A percentile compares a stretch with the other conserved stretches of the same genome.
Conservation (phyloP, 2,797 vertebrate species). For the Masticophis lateralis region DNA sequence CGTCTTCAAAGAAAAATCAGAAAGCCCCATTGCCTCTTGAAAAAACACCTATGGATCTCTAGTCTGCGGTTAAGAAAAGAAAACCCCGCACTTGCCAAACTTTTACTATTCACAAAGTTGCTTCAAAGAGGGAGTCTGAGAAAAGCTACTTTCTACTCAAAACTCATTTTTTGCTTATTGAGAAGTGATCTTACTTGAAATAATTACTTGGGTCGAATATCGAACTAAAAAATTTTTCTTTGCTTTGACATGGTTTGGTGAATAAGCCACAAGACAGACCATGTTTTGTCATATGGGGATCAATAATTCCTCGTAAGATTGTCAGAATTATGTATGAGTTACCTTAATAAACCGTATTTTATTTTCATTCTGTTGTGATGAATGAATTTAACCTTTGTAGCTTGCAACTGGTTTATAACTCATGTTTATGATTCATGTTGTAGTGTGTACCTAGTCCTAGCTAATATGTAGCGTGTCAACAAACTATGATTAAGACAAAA, state of each 20-base stretch:
- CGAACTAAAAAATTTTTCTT: not conserved
- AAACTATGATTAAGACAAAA: not conserved
- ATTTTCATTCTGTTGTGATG: not conserved
- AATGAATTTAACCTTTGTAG: not conserved
- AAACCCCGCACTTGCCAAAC: not conserved
- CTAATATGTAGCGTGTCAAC: not conserved
- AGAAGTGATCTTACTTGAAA: not conserved
- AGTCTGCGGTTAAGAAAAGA: not conserved
- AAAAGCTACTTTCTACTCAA: not conserved
- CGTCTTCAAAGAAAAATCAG: no score
- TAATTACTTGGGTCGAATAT: not conserved
- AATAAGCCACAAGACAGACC: not conserved
- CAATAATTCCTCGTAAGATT: not conserved
- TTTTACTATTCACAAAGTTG: not conserved
- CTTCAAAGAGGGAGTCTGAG: not conserved
- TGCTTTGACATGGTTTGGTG: not conserved
- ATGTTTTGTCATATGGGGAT: not conserved
- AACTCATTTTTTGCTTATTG: no score
- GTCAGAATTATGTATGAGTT: not conserved
- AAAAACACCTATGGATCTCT: not conserved
- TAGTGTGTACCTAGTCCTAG: not conserved
- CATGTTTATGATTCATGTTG: not conserved
- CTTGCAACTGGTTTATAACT: not conserved
- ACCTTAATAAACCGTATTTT: not conserved
- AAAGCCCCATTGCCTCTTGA: no score